Evolutionary conservation across 2,888 invertebrate genomes (phyloP).

Genomic region (Monochamus alternatus): DNA sequence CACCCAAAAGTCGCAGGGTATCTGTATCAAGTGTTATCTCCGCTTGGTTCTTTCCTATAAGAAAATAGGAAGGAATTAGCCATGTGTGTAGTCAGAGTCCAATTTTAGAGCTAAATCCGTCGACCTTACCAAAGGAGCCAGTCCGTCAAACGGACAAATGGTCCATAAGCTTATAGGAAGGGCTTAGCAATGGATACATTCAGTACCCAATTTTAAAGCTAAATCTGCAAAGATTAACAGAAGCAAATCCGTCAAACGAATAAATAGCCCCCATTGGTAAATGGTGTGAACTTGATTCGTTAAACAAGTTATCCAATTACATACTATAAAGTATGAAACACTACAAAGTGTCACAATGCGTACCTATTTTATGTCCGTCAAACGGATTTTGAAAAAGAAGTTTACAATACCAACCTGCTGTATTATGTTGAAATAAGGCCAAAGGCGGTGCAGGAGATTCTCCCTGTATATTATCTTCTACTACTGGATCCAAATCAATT

Average conservation of each 20-base stretch:
- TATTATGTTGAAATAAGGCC: conserved; percentile 9
- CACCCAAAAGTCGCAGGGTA: conserved; percentile 6
- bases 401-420: conserved; percentile 4
- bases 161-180: neutral
- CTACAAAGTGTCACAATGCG: neutral
- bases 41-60: conserved; percentile 1
- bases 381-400: neutral
- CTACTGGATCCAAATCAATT: conserved; percentile 9
- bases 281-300: no score
- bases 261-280: no score
- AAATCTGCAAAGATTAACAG: no score
- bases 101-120: neutral
- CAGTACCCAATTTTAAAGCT: no score
- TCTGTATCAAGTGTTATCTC: neutral
- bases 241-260: conserved; percentile 4
- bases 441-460: neutral
- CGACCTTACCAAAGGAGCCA: neutral
- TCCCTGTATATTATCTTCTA: conserved; percentile 9
- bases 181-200: neutral
- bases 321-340: no score
- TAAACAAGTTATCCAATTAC: no score
- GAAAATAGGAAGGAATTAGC: neutral
- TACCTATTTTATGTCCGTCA: neutral
- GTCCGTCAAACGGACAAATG: conserved; percentile 9
- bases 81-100: neutral